A percentile compares a stretch with the other conserved stretches of the same genome.
These are phyloP conservation scores for Oxygymnocypris stewartii DNA, from an alignment of 2,113 vertebrate genomes.

Conservation along the genomic window DNA sequence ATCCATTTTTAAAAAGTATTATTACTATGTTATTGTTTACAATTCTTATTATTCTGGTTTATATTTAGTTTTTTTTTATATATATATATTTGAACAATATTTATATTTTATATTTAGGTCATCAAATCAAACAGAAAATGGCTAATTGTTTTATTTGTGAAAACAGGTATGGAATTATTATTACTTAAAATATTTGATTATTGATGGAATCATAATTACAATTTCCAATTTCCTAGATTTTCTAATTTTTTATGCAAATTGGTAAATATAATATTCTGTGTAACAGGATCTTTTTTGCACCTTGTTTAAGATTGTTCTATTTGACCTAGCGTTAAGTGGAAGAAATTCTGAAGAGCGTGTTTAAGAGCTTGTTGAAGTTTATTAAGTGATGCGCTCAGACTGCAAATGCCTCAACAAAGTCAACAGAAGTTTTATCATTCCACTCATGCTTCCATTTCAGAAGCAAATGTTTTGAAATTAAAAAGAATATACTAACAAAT, in stretches of 20 bases:
- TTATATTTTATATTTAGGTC: no score
- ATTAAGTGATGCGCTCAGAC: conserved; percentile 21
- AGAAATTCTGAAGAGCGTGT: conserved; percentile 11
- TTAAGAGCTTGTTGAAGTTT: conserved; percentile 34
- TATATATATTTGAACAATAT: no score
- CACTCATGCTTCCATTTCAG: conserved; percentile 15
- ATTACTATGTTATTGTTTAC: no score
- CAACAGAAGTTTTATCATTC: conserved; percentile 34
- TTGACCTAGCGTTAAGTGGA: conserved; percentile 40
- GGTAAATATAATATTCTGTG: background rate
- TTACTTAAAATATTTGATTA: background rate
- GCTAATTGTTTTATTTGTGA: background rate
- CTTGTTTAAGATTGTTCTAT: background rate
- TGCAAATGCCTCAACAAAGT: background rate
- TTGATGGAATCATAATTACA: background rate
- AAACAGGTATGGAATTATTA: background rate
- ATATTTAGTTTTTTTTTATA: no score
- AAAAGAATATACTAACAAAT: conserved; percentile 9
- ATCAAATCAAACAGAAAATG: background rate
- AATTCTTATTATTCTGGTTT: no score
- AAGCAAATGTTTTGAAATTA: conserved; percentile 2
- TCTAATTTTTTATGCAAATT: background rate
- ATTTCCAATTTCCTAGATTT: background rate
- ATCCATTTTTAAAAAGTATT: no score
- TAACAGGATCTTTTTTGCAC: background rate